Evolutionary conservation across 2,888 invertebrate genomes (phyloP).

Genomic region (Psococerastis gibbosa): DNA sequence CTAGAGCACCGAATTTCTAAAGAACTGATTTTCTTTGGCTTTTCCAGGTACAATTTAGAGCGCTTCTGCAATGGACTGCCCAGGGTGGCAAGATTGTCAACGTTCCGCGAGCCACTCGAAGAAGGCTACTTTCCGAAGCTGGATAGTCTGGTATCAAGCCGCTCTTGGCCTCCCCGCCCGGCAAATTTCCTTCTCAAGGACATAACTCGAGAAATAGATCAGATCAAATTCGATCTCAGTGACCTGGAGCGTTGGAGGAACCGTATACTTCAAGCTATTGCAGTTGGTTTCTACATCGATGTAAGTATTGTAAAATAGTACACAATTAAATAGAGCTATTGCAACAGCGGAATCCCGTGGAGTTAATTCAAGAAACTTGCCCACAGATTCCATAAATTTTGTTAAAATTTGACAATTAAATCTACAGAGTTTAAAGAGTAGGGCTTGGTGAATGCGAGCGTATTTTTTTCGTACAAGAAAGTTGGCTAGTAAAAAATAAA

Average conservation of each 20-base stretch:
- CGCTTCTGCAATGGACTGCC: conserved; percentile 50
- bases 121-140: conserved; percentile 75
- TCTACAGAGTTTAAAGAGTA: too few relatives aligned
- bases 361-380: too few relatives aligned
- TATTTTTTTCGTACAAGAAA: too few relatives aligned
- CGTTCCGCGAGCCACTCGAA: conserved; percentile 45
- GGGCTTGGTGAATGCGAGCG: too few relatives aligned
- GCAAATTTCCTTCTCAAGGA: conserved; percentile 25
- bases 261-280: conserved; percentile 49
- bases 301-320: conserved; percentile 28
- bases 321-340: too few relatives aligned
- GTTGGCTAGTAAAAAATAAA: conserved; percentile 2
- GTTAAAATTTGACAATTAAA: too few relatives aligned
- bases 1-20: too few relatives aligned
- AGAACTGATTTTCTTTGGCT: conserved; percentile 16
- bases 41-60: conserved; percentile 50
- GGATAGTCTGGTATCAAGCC: conserved; percentile 54
- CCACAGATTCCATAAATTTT: too few relatives aligned
- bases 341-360: too few relatives aligned
- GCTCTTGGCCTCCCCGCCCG: conserved; percentile 52
- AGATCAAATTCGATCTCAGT: conserved; percentile 43
- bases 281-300: conserved; percentile 36
- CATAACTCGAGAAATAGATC: conserved; percentile 45
- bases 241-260: conserved; percentile 59
- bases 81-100: conserved; percentile 39